Evolutionary conservation across 2,888 invertebrate genomes (phyloP), one percentile per base, ranked within the genome.

Genomic region (Tetragonisca angustula): DNA sequence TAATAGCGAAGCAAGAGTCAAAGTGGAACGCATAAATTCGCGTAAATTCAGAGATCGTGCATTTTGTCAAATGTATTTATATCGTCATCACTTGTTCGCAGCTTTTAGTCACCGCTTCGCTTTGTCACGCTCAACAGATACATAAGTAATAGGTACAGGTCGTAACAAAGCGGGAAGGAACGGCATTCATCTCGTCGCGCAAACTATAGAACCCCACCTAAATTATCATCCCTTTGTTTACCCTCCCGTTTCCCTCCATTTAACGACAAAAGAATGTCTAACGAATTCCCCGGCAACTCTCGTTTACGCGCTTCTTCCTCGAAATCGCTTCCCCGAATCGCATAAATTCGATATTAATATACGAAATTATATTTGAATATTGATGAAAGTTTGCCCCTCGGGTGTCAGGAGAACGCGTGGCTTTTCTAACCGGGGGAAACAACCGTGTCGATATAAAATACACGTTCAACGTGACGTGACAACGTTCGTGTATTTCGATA

Each of bases 191-290:
- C 49, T 65, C 17, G 49, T 17, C 24, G 15, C 6, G 43, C 27
- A 59, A 36, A 59, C 50, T 27, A n/a, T 9, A 36, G 50, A 52
- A 36, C 36, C 36, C 49, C 52, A 2, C 49, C 49, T 17, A 21
- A 54, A 73, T 79, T 79, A 62, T 73, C 62, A 43, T 56, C 19
- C 32, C 67, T 59, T 54, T 72, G 43, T 59, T 67, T 61, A 59
- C 67, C 27, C 52, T 49, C 36, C 36, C 43, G 52, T 27, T 59
- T 9, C 59, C 32, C 43, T 21, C 50, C 71, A n/a, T 52, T 78
- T 32, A 71, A 77, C 50, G 36, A 43, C 52, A 21, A 61, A 67
- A 67, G 72, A 72, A 71, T 78, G 52, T 61, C n/a, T 32, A 56
- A 64, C 52, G 27, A 68, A 49, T 72, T 36, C 6, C 36, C 21